Evolutionary conservation across 1,140 invertebrate genomes (phyloP), one percentile per base, ranked within the genome.

Genomic region (Phymorhynchus buccinoides): DNA sequence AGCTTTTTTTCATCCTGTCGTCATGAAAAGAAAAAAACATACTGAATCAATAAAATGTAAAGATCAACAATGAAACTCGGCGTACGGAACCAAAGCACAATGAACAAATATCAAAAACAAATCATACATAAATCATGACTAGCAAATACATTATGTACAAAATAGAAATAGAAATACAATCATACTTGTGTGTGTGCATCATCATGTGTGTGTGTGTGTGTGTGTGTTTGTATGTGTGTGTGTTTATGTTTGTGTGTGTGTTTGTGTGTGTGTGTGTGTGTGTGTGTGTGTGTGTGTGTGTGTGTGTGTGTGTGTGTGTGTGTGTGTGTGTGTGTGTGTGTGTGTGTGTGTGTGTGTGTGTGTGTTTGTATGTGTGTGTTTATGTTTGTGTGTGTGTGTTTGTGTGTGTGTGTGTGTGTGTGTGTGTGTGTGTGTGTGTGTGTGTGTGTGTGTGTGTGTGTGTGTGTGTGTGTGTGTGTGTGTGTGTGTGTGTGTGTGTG

Each of bases 381-480:
- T 7, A 27, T 62, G 18, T 62, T 14, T 62, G 56, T 7, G 56
- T 62, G 56, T 22, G 56, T 62, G 7, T 22, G 56, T 62, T n/a
- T n/a, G 56, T 62, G 56, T 62, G 56, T 62, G 56, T n/a, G 56
- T 62, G 56, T 7, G 56, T 62, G 18, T 62, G 56, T 62, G 56
- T 7, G 56, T 62, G 56, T 22, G 56, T 62, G 7, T 22, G 56
- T 62, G 6, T 62, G 56, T 62, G 3, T 62, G 56, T 62, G 56
- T 22, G 56, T 62, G 56, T 62, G 12, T 62, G 56, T 62, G 56
- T 62, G 56, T 62, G 56, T 62, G 56, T 62, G 56, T 62, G 56
- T 62, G 56, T 22, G 56, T 9, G 56, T 0, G 56, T 22, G 56
- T 22, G 56, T 22, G 56, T 22, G 56, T 22, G 56, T 22, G 56